Conservation (phyloP, 2,888 invertebrate genomes). For the Oscheius sp. region DNA sequence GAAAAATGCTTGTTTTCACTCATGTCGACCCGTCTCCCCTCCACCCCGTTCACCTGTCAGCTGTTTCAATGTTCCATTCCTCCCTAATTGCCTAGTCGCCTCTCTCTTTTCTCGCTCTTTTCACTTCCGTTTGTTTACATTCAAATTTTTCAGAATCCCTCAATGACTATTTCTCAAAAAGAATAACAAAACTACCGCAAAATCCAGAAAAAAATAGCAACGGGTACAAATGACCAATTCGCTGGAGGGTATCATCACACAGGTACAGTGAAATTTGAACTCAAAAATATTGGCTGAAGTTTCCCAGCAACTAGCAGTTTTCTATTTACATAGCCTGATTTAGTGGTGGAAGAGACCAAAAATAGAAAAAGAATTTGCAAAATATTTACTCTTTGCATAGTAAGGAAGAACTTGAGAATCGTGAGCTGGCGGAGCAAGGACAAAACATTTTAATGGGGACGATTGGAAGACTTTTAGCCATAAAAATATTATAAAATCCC, state of each 20-base stretch:
- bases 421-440: not conserved
- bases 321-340: not conserved
- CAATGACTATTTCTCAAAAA: no score
- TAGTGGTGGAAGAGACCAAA: not conserved
- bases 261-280: slow-evolving; percentile 6
- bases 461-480: no score
- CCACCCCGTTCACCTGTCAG: no score
- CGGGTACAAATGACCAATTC: slow-evolving; percentile 36
- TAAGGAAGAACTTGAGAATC: not conserved
- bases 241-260: slow-evolving; percentile 39
- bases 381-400: no score
- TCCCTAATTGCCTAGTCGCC: slow-evolving; percentile 4
- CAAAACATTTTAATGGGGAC: no score
- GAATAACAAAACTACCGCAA: not conserved
- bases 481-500: not conserved
- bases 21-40: no score
- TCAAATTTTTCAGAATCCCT: no score
- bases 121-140: no score
- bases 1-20: no score
- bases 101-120: not conserved
- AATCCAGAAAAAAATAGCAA: not conserved
- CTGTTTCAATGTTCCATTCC: slow-evolving; percentile 31
- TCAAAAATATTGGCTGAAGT: slow-evolving; percentile 2
- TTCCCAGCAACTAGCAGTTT: slow-evolving; percentile 1
- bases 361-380: not conserved